Evolutionary conservation across 2,113 vertebrate genomes (phyloP), one percentile per base, ranked within the genome.

Genomic region (Microcebus ravelobensis): DNA sequence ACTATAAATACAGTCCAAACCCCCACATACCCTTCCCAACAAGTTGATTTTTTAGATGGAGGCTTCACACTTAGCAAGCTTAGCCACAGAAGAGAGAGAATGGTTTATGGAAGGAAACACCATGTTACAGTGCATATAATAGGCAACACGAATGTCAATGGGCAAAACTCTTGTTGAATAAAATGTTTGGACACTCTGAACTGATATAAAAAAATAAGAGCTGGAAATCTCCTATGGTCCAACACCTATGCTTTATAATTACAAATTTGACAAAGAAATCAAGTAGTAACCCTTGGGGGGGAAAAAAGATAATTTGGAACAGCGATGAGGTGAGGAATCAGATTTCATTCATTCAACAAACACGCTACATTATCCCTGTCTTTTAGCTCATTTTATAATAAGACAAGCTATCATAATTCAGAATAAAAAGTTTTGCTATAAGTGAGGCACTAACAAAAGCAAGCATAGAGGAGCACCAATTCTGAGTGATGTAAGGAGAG

Each of bases 11-110:
- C 20, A 79, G 55, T 67, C 42, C 31, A 82, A 74, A 31, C 13
- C 8, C 17, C n/a, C 61, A 70, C 13, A 11, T 68, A 52, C 52
- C 84, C 55, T 8, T 63, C 57, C 31, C 50, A 92, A 55, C 34
- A 85, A 85, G 36, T 20, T 87, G 65, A 82, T 81, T 59, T 80
- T 87, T n/a, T 91, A 63, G 67, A 76, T 85, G 59, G 21, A 95
- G 20, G 59, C 87, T 90, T 2, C 3, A 96, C 39, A 97, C 55
- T 59, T 42, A 90, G 39, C 70, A 95, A 95, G 36, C 57, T 97
- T 90, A 87, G 80, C 23, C 29, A 80, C 59, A 67, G 68, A 85
- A 45, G 18, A 80, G 17, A 96, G 67, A 85, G 57, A 73, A 71
- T 45, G 50, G 25, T 48, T 85, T 86, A 91, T 73, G 12, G 20